Base-by-base conservation (phyloP, 2,113 vertebrate genomes). In the Xenopus laevis region DNA sequence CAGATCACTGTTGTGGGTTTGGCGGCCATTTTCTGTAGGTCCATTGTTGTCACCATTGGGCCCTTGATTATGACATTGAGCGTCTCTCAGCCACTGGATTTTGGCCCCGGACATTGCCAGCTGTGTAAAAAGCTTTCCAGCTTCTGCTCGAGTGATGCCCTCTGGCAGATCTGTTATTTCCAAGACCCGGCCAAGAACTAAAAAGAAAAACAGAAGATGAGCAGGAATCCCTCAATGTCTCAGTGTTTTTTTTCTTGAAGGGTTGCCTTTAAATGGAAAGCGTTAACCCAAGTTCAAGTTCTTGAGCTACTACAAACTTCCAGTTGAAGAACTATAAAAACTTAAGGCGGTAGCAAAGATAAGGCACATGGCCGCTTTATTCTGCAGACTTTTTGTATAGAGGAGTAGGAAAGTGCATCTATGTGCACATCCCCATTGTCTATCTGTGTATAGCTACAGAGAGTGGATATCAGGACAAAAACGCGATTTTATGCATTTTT, bases 11-110 rank as follows among this genome's bases (percentile, higher is more conserved):
- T 68, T 76, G 47, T 79, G 68, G 13, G 88, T 15, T 82, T 89
- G 89, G 81, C 89, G 74, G 79, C 91, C 89, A 0, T 91, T 92
- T 86, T 92, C 90, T 0, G 87, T 81, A 68, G 87, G 84, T 44
- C 93, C 94, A 23, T 71, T 66, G 82, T 81, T 81, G 78, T 87
- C 87, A 71, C 88, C 90, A 7, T 82, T 87, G 0, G 85, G 81
- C 21, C 84, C 84, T 0, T 82, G 86, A 47, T 86, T 79, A 65
- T 85, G 85, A 71, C 87, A 91, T 86, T 94, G 94, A 78, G 95
- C 89, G 83, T 99, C 97, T 85, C 94, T 98, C 78, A 98, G 94
- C 96, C 97, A 99, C 88, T 98, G 96, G 89, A 99, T 99, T 91
- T 96, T 96, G 93, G 96, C 97, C 23, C 97, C 96, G 0, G 96